Percentiles rank a stretch among this genome's conserved stretches.
Conservation (phyloP, 2,113 vertebrate species). For the Perca flavescens region DNA sequence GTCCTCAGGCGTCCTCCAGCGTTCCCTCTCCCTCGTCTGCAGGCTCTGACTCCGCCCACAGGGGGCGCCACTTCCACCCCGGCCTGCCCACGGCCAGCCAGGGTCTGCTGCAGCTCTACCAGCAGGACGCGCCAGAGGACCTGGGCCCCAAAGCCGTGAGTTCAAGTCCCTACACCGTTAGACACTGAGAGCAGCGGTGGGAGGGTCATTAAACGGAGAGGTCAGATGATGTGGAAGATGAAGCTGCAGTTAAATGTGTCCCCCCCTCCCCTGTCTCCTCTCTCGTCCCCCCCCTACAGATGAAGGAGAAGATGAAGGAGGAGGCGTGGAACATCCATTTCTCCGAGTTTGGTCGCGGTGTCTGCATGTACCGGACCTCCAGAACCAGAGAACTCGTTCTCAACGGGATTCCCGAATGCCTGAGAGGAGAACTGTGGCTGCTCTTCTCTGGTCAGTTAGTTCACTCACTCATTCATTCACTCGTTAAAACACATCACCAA, state of each 20-base stretch:
- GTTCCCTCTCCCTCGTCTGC: constrained; percentile 41
- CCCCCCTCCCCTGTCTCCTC: too few relatives aligned
- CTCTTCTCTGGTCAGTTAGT: constrained; percentile 87
- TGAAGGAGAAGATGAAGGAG: constrained; percentile 97
- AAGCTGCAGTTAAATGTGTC: background rate
- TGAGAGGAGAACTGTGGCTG: constrained; percentile 96
- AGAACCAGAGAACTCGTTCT: constrained; percentile 92
- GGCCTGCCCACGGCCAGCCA: constrained; percentile 91
- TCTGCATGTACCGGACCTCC: constrained; percentile 98
- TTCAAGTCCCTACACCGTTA: background rate
- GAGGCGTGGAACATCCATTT: constrained; percentile 98
- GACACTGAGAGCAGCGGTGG: too few relatives aligned
- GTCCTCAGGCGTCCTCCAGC: constrained; percentile 67
- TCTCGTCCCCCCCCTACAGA: constrained; percentile 75
- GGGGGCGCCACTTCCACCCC: constrained; percentile 74
- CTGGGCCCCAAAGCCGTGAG: constrained; percentile 90
- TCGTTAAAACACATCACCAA: too few relatives aligned
- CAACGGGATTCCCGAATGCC: constrained; percentile 93
- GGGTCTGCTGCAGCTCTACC: constrained; percentile 93
- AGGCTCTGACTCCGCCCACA: constrained; percentile 53
- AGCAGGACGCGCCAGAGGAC: constrained; percentile 84
- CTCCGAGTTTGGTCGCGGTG: constrained; percentile 95
- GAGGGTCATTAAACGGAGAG: too few relatives aligned
- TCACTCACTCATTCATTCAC: background rate
- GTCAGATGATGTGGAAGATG: background rate